Evolutionary conservation across 2,113 vertebrate species (phyloP).

Genomic region (Arenaria interpres): DNA sequence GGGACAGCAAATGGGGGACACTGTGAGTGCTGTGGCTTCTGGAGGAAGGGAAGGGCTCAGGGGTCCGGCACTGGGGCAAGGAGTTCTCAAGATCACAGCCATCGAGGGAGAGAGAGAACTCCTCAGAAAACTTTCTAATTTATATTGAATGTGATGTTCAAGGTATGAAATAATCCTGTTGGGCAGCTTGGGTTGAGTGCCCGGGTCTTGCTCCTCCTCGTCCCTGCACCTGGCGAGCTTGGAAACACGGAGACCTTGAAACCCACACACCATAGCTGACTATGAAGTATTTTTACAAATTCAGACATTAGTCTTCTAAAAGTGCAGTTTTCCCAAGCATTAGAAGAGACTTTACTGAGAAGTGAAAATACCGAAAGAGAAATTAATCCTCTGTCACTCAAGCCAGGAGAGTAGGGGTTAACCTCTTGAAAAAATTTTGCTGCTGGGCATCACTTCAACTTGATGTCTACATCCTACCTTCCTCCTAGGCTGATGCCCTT

Average conservation of each 20-base stretch:
- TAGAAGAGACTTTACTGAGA: background rate
- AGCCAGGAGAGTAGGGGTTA: background rate
- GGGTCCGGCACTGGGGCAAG: background rate
- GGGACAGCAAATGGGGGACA: background rate
- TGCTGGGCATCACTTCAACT: background rate
- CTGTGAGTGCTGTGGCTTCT: background rate
- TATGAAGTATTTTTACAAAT: background rate
- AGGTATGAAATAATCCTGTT: background rate
- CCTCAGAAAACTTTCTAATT: background rate
- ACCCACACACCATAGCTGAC: background rate
- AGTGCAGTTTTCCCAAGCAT: background rate
- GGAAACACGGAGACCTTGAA: background rate
- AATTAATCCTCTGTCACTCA: background rate
- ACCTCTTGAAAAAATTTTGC: background rate
- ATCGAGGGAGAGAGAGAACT: background rate
- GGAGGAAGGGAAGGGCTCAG: background rate
- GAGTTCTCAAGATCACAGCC: background rate
- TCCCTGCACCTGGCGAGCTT: background rate
- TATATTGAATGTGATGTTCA: background rate
- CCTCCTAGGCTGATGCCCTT: too few relatives aligned
- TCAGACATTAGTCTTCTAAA: background rate
- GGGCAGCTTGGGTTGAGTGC: background rate
- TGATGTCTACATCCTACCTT: background rate
- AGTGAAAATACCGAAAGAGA: background rate
- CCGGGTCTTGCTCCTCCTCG: background rate